Evolutionary conservation across 1,140 invertebrate genomes (phyloP).

Genomic region (Pantala flavescens): DNA sequence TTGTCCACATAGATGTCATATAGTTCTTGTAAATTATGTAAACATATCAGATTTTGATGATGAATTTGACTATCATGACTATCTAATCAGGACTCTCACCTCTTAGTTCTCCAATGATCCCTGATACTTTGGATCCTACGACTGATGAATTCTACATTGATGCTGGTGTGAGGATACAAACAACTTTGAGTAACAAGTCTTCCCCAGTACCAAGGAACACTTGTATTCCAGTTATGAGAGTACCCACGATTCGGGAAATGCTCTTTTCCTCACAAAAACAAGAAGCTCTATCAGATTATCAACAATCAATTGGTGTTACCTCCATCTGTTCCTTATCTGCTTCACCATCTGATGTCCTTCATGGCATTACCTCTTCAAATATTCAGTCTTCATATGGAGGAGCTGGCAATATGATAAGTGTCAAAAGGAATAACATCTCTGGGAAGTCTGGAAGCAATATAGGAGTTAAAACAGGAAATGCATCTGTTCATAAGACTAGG

Average conservation of each 20-base stretch:
- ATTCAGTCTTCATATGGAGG: not conserved
- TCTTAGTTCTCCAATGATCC: not conserved
- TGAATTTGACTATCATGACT: too few relatives aligned
- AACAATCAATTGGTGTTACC: not conserved
- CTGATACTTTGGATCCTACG: not conserved
- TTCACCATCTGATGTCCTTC: not conserved
- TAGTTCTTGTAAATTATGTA: too few relatives aligned
- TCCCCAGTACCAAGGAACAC: not conserved
- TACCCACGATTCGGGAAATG: not conserved
- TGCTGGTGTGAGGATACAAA: conserved; percentile 37
- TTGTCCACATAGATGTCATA: too few relatives aligned
- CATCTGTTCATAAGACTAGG: not conserved
- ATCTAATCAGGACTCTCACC: too few relatives aligned
- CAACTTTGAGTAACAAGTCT: not conserved
- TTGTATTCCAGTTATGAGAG: not conserved
- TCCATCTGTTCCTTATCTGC: not conserved
- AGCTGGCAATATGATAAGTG: not conserved
- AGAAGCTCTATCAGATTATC: not conserved
- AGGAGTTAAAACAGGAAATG: not conserved
- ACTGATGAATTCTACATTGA: conserved; percentile 41
- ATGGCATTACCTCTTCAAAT: not conserved
- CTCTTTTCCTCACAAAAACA: not conserved
- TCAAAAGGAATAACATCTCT: not conserved
- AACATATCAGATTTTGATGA: too few relatives aligned
- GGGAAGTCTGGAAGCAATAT: not conserved